These are phyloP conservation scores for Percopsis transmontana DNA, from an alignment of 2,113 vertebrate genomes.

Conservation along the genomic window DNA sequence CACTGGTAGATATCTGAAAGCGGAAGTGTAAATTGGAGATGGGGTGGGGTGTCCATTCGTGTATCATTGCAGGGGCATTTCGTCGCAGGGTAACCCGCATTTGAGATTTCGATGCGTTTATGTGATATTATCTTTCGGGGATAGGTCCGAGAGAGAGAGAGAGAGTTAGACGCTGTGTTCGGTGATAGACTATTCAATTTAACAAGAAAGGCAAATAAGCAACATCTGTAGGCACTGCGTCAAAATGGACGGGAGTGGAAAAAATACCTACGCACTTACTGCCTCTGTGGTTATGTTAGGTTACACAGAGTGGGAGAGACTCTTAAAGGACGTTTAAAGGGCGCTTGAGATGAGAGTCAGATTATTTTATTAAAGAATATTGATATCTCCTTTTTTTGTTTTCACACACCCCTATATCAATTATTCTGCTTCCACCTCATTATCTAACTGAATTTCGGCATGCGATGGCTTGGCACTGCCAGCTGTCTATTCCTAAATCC, in stretches of 20 bases:
- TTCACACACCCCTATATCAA: not conserved
- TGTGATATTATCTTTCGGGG: no score
- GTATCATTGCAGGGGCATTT: conserved; percentile 30
- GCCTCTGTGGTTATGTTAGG: conserved; percentile 32
- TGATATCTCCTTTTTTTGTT: not conserved
- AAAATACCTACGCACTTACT: conserved; percentile 46
- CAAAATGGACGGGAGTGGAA: conserved; percentile 59
- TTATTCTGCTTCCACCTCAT: not conserved
- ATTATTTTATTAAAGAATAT: not conserved
- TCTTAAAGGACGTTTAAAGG: conserved; percentile 5
- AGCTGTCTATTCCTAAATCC: conserved; percentile 65
- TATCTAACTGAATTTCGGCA: conserved; percentile 3
- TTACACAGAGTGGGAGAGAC: conserved; percentile 7
- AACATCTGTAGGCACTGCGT: conserved; percentile 67
- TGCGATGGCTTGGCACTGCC: conserved; percentile 31
- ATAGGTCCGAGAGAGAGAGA: not conserved
- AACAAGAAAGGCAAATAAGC: conserved; percentile 19
- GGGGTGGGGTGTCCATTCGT: conserved; percentile 2
- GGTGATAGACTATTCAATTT: conserved; percentile 6
- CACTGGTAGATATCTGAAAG: not conserved
- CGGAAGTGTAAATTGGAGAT: not conserved
- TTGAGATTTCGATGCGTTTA: conserved; percentile 10
- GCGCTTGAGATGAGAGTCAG: not conserved
- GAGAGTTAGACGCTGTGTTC: not conserved
- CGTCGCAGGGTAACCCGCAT: conserved; percentile 22